Base-by-base conservation (phyloP, 2,797 vertebrate genomes). In the Rhadinocentrus ornatus region DNA sequence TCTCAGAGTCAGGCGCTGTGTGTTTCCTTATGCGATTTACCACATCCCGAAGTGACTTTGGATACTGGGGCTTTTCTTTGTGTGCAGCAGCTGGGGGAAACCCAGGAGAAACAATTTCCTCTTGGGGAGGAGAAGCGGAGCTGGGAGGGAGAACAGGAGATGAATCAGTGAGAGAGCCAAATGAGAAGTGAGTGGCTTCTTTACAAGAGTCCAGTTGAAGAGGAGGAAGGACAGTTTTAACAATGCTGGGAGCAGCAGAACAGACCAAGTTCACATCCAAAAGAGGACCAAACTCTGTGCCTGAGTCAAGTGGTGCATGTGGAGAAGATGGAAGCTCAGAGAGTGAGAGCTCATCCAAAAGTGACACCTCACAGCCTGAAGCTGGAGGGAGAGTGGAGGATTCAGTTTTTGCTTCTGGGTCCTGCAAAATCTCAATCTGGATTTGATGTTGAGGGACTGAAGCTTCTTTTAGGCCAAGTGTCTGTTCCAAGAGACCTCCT, bases 1-100 rank as follows among this genome's bases (percentile, higher is more conserved):
- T 96, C 83, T 98, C 97, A 0, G 97, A 98, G 86, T 98, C 96
- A 0, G 97, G 97, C 0, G 97, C 97, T 0, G 97, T 98, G 87
- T 98, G 97, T 53, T 94, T 96, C 27, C 96, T 95, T 74, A 98
- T 97, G 75, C 96, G 95, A 64, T 92, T 96, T 61, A 98, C 95
- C 0, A 95, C 96, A 11, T 97, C 96, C 58, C 95, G 91, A 70
- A 98, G 86, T 0, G 95, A 94, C 76, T 86, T 92, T 0, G 94
- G 92, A 55, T 93, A 90, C 15, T 83, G 76, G 18, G 58, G 66
- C 16, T 71, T 67, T 24, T 81, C 82, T 55, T 63, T 81, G 10
- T 71, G 55, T 22, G 35, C 29, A 53, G 46, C 52, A 53, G 67
- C 20, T 60, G 59, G 22, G 29, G 54, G 24, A 3, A 50, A 32